Percentiles rank a stretch among this genome's conserved stretches.
These are phyloP conservation scores for Dasysyrphus albostriatus DNA, from an alignment of 2,888 invertebrate genomes.

Conservation along the genomic window DNA sequence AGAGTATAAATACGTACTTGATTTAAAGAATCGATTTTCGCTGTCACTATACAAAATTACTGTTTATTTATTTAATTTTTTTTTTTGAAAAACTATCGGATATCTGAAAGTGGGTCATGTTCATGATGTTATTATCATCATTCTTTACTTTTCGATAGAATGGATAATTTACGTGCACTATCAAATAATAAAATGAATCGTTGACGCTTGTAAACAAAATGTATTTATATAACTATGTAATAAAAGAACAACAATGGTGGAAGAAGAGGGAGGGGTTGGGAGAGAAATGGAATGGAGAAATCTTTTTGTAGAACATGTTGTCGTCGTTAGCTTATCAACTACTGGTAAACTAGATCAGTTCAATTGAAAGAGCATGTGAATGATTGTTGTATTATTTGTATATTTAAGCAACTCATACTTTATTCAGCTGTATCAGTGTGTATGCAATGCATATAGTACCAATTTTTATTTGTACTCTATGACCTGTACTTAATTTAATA, in stretches of 20 bases:
- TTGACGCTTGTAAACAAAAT: conserved; percentile 16
- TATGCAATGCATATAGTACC: conserved; percentile 13
- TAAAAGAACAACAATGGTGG: not conserved
- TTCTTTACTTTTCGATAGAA: conserved; percentile 12
- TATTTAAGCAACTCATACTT: conserved; percentile 29
- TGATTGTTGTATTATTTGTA: conserved; percentile 24
- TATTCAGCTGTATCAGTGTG: not conserved
- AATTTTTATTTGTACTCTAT: conserved; percentile 61
- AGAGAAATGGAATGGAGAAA: not conserved
- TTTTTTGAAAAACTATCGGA: conserved; percentile 1
- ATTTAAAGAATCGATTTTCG: not conserved
- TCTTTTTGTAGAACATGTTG: conserved; percentile 32
- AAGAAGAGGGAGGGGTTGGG: not conserved
- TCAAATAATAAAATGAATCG: conserved; percentile 35
- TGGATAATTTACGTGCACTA: conserved; percentile 31
- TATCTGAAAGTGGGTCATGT: conserved; percentile 33
- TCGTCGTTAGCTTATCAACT: conserved; percentile 51
- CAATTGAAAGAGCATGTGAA: conserved; percentile 72
- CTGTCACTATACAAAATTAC: not conserved
- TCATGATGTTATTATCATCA: conserved; percentile 35
- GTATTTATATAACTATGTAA: not conserved
- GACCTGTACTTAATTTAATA: conserved; percentile 67
- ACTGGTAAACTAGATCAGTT: conserved; percentile 66
- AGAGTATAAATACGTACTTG: not conserved
- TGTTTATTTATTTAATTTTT: not conserved